Percentiles rank a stretch among this genome's conserved stretches.
phyloP scores from a whole-genome alignment of 2,888 invertebrate genomes.

The Aphodius sticticus region DNA sequence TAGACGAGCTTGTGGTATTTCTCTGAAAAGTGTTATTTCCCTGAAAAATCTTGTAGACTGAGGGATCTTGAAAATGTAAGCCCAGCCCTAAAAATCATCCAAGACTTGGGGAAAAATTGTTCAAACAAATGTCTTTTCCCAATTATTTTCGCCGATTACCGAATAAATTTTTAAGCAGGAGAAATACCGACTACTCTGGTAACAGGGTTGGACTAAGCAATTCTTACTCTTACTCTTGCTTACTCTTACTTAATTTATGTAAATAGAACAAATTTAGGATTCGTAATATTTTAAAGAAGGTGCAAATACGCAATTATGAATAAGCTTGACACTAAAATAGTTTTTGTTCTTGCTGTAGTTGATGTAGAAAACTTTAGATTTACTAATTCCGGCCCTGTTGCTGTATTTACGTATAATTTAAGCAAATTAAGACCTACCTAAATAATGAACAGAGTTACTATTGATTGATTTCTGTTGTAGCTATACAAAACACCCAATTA shows the following conservation, averaged over 20 bases:
- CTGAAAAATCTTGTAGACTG: neutral
- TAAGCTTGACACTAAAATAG: neutral
- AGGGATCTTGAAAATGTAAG: neutral
- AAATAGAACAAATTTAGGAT: neutral
- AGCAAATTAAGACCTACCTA: neutral
- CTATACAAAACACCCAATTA: neutral
- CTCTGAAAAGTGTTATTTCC: too few relatives aligned
- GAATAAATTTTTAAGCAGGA: neutral
- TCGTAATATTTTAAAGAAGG: too few relatives aligned
- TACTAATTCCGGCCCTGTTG: neutral
- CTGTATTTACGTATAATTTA: neutral
- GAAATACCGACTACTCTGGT: neutral
- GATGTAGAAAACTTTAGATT: neutral
- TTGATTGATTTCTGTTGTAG: neutral
- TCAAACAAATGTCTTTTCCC: neutral
- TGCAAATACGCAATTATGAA: too few relatives aligned
- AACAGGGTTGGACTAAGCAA: neutral
- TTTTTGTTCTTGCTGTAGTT: neutral
- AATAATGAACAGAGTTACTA: neutral
- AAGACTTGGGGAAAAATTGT: neutral
- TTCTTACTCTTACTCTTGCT: neutral
- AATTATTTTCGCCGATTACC: neutral
- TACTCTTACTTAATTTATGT: neutral
- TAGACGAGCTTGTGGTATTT: too few relatives aligned
- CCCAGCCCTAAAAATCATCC: too few relatives aligned